Base-by-base conservation (phyloP, 2,888 invertebrate species). In the Napeogenes inachia region DNA sequence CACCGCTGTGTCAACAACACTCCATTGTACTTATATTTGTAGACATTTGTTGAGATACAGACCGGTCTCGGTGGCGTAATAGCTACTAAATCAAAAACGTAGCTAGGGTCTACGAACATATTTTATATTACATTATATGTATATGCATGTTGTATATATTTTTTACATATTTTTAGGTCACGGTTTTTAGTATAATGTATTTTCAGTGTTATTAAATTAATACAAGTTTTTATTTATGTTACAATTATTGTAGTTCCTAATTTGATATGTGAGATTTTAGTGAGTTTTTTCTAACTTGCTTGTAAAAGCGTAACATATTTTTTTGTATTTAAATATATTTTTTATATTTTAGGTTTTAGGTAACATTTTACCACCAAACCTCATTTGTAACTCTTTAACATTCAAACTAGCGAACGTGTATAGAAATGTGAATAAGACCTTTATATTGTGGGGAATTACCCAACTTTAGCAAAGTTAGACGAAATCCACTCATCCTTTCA, bases 1-100 rank as follows among this genome's bases (percentile, higher is more conserved):
- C 78, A 80, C 72, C 72, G 79, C 75, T 82, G 82, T 85, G 87
- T 87, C 86, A 87, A 88, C 86, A 87, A 80, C 82, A 79, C 77
- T 81, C 77, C 76, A 75, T 77, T 77, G 61, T 64, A 71, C 72
- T 73, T 72, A 70, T 73, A 77, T 78, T 78, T 78, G 78, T 81
- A 76, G 75, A 71, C 73, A 75, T 76, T 74, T 76, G 74, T 75
- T 75, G 77, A 73, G 76, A 61, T 65, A 67, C 63, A 69, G 65
- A 70, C 66, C 67, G 68, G 65, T 73, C 74, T 70, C 73, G 58
- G 61, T 64, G 71, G 74, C 72, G 73, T 73, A 73, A 74, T 74
- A 75, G 68, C 66, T 63, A 74, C 67, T 60, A 59, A 56, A 61
- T 72, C 71, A 73, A 70, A 70, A 71, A 42, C 42, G 10, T 42